These are phyloP conservation scores for Caenorhabditis parvicauda DNA, from an alignment of 2,888 invertebrate species.

Conservation along the genomic window DNA sequence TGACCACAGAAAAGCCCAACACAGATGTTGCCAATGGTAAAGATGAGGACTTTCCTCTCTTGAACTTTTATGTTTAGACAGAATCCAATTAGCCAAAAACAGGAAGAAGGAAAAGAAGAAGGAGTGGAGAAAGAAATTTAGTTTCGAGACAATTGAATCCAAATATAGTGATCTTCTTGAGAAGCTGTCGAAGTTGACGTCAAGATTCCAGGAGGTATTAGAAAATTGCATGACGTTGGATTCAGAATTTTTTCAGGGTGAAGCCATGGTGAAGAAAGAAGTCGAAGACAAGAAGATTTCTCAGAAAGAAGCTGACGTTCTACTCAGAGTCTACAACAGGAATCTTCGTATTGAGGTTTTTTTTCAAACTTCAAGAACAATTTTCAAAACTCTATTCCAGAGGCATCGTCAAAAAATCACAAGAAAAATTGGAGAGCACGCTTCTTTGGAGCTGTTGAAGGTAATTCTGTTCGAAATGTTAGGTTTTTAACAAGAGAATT, in stretches of 20 bases:
- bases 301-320: slow-evolving; percentile 13
- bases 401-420: slow-evolving; percentile 16
- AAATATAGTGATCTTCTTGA: slow-evolving; percentile 16
- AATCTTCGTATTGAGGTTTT: slow-evolving; percentile 16
- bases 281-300: slow-evolving; percentile 25
- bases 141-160: slow-evolving; percentile 23
- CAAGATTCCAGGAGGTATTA: slow-evolving; percentile 20
- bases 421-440: slow-evolving; percentile 11
- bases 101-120: slow-evolving; percentile 4
- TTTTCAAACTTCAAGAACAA: too few relatives aligned
- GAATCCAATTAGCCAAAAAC: too few relatives aligned
- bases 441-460: slow-evolving; percentile 18
- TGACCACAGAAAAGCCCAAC: too few relatives aligned
- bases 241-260: slow-evolving; percentile 16
- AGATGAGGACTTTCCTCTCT: too few relatives aligned
- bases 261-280: slow-evolving; percentile 23
- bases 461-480: not conserved
- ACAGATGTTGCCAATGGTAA: too few relatives aligned
- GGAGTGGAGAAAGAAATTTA: slow-evolving; percentile 7
- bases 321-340: slow-evolving; percentile 21
- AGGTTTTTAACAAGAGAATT: not conserved
- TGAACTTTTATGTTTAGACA: too few relatives aligned
- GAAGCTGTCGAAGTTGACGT: slow-evolving; percentile 15
- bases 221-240: too few relatives aligned
- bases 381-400: slow-evolving; percentile 3